These are phyloP conservation scores for Scophthalmus maximus DNA, from an alignment of 2,113 vertebrate species.

Conservation along the genomic window DNA sequence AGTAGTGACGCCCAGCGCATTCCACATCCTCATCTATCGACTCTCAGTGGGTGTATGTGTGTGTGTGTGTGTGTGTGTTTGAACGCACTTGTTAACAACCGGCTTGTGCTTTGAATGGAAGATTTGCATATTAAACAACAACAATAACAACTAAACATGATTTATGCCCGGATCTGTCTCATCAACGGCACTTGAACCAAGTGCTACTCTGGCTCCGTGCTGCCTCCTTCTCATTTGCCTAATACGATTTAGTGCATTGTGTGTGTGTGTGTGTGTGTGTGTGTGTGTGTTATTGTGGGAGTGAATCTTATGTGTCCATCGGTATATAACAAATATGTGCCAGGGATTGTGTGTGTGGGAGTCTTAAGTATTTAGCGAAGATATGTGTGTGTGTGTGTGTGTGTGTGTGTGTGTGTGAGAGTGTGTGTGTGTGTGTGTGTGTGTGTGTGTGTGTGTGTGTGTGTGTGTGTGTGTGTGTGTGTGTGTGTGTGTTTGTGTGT, in stretches of 20 bases:
- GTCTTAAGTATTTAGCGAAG: conserved; percentile 24
- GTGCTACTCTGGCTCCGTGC: conserved; percentile 38
- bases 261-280: conserved; percentile 24
- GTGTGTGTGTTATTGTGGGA: conserved; percentile 17
- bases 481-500: conserved; percentile 21
- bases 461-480: conserved; percentile 19
- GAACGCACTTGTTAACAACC: conserved; percentile 66
- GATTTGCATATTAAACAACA: conserved; percentile 76
- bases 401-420: conserved; percentile 24
- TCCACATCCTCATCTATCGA: conserved; percentile 51
- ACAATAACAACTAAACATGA: conserved; percentile 69
- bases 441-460: conserved; percentile 22
- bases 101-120: conserved; percentile 53
- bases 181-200: conserved; percentile 54
- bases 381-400: not conserved
- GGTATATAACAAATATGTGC: conserved; percentile 26
- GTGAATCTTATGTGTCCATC: conserved; percentile 7
- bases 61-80: conserved; percentile 22
- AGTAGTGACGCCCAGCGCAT: conserved; percentile 64
- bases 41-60: conserved; percentile 12
- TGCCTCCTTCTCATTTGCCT: conserved; percentile 68
- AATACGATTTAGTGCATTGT: conserved; percentile 67
- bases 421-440: conserved; percentile 21
- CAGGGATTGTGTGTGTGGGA: conserved; percentile 3
- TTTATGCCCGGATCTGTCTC: conserved; percentile 75